Conservation (phyloP, 2,113 vertebrate species). For the Notechis scutatus region DNA sequence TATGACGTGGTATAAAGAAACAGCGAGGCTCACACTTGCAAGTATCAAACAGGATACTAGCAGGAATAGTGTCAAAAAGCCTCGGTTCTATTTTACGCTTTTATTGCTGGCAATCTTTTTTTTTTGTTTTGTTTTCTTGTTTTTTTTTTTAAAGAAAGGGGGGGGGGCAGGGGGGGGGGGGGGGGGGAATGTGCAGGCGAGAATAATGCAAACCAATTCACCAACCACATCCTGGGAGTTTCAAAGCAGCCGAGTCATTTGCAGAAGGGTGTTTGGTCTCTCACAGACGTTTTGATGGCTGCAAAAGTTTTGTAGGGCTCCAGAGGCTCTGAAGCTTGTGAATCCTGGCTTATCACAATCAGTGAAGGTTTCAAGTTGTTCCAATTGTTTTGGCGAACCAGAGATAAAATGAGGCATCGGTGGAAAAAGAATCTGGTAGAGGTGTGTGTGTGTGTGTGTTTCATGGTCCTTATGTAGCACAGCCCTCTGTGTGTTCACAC, state of each 20-base stretch:
- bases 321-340: neutral
- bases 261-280: constrained; percentile 3
- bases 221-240: constrained; percentile 19
- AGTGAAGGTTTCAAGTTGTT: neutral
- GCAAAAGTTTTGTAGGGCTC: neutral
- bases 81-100: neutral
- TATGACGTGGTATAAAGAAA: neutral
- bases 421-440: neutral
- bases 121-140: neutral
- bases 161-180: neutral
- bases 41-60: neutral
- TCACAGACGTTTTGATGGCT: neutral
- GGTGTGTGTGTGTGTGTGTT: no score
- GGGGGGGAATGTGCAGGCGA: neutral
- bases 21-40: neutral
- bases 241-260: constrained; percentile 30
- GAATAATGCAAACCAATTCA: constrained; percentile 19
- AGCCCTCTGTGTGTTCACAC: no score
- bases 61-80: neutral
- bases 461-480: neutral
- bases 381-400: neutral
- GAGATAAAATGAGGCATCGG: neutral
- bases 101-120: neutral
- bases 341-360: neutral
- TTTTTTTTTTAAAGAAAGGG: neutral